Conservation (phyloP, 2,888 invertebrate species). For the Oligia latruncula region DNA sequence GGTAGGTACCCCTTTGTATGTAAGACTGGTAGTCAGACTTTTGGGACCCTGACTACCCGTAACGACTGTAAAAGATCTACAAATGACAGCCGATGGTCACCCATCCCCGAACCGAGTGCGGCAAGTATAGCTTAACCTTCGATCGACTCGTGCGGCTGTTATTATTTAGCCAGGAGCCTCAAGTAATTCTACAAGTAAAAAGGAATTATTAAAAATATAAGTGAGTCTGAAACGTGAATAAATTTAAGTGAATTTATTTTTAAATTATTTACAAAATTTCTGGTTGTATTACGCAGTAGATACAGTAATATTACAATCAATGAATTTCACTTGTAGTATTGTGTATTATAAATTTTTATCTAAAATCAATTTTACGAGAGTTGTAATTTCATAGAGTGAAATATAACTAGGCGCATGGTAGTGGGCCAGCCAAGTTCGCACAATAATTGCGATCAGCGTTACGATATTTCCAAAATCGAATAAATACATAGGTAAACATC, state of each 20-base stretch:
- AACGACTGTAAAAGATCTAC: not conserved
- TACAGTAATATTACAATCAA: slow-evolving; percentile 5
- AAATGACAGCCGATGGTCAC: not conserved
- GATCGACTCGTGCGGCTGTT: not conserved
- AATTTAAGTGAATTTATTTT: slow-evolving; percentile 61
- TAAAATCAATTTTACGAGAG: slow-evolving; percentile 12
- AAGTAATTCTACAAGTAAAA: not conserved
- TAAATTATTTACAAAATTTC: slow-evolving; percentile 63
- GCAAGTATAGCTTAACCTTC: not conserved
- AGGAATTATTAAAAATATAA: not conserved
- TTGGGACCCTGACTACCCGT: not conserved
- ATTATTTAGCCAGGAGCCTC: not conserved
- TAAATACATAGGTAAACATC: slow-evolving; percentile 22
- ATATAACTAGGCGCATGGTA: slow-evolving; percentile 17
- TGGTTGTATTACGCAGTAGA: slow-evolving; percentile 21
- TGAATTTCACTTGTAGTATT: slow-evolving; percentile 23
- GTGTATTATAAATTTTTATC: not conserved
- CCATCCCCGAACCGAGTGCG: not conserved
- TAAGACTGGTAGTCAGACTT: not conserved
- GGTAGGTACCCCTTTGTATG: not conserved
- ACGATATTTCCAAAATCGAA: slow-evolving; percentile 12
- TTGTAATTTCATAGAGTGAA: not conserved
- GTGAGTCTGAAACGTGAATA: slow-evolving; percentile 4
- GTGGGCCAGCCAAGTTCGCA: slow-evolving; percentile 26
- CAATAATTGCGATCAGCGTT: not conserved